A percentile compares a stretch with the other conserved stretches of the same genome.
Conservation (phyloP, 1,140 invertebrate species). For the Chymomyza costata region DNA sequence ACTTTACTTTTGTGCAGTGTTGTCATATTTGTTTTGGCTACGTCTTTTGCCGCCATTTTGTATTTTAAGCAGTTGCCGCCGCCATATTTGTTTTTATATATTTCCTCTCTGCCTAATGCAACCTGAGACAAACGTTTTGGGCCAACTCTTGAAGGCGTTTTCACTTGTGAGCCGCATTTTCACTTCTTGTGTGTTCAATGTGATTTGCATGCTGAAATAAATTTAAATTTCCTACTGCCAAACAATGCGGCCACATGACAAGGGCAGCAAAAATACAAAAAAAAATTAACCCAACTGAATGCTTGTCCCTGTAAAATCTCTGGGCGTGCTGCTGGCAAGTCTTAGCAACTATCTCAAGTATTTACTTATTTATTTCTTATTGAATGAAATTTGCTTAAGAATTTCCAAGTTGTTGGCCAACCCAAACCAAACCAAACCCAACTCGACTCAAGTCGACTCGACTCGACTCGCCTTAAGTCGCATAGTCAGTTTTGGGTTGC, state of each 20-base stretch:
- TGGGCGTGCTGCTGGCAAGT: background rate
- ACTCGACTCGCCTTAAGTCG: conserved; percentile 22
- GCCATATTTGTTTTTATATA: too few relatives aligned
- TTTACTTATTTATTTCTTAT: conserved; percentile 69
- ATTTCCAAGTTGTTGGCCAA: conserved; percentile 33
- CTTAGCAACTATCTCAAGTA: conserved; percentile 47
- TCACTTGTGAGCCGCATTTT: conserved; percentile 4
- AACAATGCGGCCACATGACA: conserved; percentile 1
- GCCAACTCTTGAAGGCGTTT: too few relatives aligned
- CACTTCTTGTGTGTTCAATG: conserved; percentile 36
- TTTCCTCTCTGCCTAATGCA: too few relatives aligned
- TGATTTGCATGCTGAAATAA: conserved; percentile 56
- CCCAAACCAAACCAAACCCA: background rate
- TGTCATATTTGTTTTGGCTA: conserved; percentile 59
- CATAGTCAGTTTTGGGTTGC: conserved; percentile 5
- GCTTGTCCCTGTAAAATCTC: conserved; percentile 31
- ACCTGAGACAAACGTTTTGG: too few relatives aligned
- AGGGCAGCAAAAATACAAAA: conserved; percentile 17
- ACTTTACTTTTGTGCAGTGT: conserved; percentile 31
- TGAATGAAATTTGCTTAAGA: conserved; percentile 51
- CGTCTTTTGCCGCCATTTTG: conserved; percentile 5
- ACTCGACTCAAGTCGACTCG: too few relatives aligned
- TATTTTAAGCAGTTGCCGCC: background rate
- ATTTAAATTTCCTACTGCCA: conserved; percentile 15
- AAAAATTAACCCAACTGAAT: conserved; percentile 51